A percentile compares a stretch with the other conserved stretches of the same genome.
These are phyloP conservation scores for Herpailurus yagouaroundi DNA, from an alignment of 2,113 vertebrate species.

Conservation along the genomic window DNA sequence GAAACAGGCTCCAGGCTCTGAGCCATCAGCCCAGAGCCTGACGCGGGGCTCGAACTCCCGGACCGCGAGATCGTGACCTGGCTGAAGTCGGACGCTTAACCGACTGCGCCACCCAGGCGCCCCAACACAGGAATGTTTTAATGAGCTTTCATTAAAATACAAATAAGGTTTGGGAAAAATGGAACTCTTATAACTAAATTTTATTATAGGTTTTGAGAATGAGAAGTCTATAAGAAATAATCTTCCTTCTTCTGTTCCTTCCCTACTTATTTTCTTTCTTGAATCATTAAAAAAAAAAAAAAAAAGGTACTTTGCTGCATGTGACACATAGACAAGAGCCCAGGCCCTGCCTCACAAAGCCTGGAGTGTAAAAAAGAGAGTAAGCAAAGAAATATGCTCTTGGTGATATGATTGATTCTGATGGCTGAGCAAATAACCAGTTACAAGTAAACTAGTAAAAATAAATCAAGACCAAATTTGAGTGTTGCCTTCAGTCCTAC, in stretches of 20 bases:
- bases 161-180: conserved; percentile 6
- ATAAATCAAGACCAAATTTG: background rate
- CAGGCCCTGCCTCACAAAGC: background rate
- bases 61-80: too few relatives aligned
- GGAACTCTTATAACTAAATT: background rate
- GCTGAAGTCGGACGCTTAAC: too few relatives aligned
- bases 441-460: conserved; percentile 9
- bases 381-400: background rate
- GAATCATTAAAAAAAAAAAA: background rate
- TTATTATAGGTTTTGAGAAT: background rate
- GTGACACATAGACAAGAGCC: background rate
- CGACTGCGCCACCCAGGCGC: too few relatives aligned
- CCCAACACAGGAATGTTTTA: background rate
- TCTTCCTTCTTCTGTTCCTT: background rate
- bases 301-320: background rate
- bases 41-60: too few relatives aligned
- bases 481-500: background rate
- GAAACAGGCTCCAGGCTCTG: too few relatives aligned
- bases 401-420: background rate
- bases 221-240: background rate
- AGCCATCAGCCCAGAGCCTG: too few relatives aligned
- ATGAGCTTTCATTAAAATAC: conserved; percentile 36
- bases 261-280: background rate
- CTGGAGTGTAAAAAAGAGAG: background rate
- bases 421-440: background rate